A percentile compares a stretch with the other conserved stretches of the same genome.
These are phyloP conservation scores for Lasiurus borealis DNA, from an alignment of 2,113 vertebrate species.

Conservation along the genomic window DNA sequence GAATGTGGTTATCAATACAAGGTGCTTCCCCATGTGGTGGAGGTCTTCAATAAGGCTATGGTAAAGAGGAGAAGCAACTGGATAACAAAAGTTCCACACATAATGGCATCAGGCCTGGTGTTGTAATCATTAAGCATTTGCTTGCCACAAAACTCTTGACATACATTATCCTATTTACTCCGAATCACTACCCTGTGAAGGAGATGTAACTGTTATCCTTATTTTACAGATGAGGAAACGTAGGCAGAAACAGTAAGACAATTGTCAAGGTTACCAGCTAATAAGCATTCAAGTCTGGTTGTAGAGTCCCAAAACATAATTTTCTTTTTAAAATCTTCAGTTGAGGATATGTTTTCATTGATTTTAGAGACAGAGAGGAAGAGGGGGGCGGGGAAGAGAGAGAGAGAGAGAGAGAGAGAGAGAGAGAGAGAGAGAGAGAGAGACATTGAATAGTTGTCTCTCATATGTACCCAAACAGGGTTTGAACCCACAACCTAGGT, in stretches of 20 bases:
- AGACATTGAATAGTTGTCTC: background rate
- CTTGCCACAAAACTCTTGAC: background rate
- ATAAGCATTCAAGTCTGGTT: background rate
- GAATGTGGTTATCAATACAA: background rate
- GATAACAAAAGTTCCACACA: background rate
- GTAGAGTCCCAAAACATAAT: background rate
- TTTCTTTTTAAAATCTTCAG: background rate
- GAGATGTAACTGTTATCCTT: background rate
- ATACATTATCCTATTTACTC: background rate
- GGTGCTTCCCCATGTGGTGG: rapidly evolving
- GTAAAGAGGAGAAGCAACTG: background rate
- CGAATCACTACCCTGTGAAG: background rate
- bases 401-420: too few relatives aligned
- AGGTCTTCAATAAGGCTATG: background rate
- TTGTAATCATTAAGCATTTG: background rate
- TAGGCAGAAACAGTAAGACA: constrained; percentile 6
- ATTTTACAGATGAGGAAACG: constrained; percentile 15
- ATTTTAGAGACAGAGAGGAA: background rate
- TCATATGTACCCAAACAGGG: background rate
- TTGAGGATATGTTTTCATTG: background rate
- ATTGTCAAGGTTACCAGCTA: background rate
- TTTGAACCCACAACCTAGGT: background rate
- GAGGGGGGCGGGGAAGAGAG: too few relatives aligned
- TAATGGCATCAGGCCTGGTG: too few relatives aligned
- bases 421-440: background rate